Conservation (phyloP, 2,888 invertebrate genomes). For the Eumerus sabulonum region DNA sequence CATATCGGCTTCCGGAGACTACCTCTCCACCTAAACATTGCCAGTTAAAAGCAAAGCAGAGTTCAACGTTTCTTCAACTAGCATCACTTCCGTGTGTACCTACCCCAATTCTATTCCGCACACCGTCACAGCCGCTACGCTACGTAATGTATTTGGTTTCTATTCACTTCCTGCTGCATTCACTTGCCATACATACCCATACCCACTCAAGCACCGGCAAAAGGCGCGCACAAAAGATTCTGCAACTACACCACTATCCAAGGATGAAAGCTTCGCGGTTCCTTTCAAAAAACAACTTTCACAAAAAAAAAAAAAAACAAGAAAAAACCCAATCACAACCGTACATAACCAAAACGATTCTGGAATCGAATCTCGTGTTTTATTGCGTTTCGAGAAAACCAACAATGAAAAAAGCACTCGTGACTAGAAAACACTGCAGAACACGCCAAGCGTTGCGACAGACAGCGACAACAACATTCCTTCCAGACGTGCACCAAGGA, state of each 20-base stretch:
- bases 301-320: not conserved
- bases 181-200: conserved; percentile 30
- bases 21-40: too few species aligned
- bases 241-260: not conserved
- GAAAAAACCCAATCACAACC: not conserved
- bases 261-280: not conserved
- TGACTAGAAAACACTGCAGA: conserved; percentile 60
- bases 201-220: not conserved
- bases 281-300: conserved; percentile 2
- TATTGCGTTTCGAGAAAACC: too few species aligned
- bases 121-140: not conserved
- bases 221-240: not conserved
- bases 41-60: conserved; percentile 8
- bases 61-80: conserved; percentile 48
- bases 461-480: conserved; percentile 58
- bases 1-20: too few species aligned
- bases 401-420: conserved; percentile 15
- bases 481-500: conserved; percentile 26
- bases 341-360: not conserved
- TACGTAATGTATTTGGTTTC: conserved; percentile 15
- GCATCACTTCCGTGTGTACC: conserved; percentile 60
- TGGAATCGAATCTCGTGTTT: not conserved
- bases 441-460: conserved; percentile 62
- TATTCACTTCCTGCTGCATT: conserved; percentile 29
- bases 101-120: conserved; percentile 53